phyloP scores from a whole-genome alignment of 2,888 invertebrate species.

The Sarcophaga subvicina region DNA sequence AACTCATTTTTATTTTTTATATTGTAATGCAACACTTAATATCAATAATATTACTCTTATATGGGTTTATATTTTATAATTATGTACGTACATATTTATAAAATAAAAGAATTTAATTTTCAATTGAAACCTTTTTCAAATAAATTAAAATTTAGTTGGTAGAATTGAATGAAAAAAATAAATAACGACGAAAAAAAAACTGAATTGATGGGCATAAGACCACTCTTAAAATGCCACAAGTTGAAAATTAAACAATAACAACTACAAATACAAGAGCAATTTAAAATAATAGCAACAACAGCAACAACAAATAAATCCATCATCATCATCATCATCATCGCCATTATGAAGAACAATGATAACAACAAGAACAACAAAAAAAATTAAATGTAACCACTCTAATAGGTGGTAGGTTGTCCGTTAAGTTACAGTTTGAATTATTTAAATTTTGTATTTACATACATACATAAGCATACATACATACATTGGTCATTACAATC shows the following conservation, averaged over 20 bases:
- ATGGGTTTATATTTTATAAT: no score
- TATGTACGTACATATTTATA: no score
- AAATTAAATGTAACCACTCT: conserved; percentile 36
- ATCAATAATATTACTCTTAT: no score
- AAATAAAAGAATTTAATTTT: background rate
- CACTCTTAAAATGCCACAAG: conserved; percentile 65
- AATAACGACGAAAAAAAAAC: background rate
- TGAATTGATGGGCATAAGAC: conserved; percentile 34
- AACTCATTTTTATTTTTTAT: no score
- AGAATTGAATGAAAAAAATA: background rate
- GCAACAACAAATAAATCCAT: conserved; percentile 39
- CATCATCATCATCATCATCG: conserved; percentile 44
- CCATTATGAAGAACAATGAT: conserved; percentile 1
- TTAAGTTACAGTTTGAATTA: no score
- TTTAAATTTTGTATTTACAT: no score
- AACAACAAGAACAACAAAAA: conserved; percentile 12
- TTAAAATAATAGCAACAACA: conserved; percentile 55
- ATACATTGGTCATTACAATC: no score
- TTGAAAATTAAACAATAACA: conserved; percentile 67
- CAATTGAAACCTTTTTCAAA: background rate
- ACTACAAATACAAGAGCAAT: conserved; percentile 65
- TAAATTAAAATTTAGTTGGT: background rate
- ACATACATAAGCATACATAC: no score
- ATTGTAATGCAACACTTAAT: no score
- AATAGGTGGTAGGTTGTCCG: background rate